Base-by-base conservation (phyloP, 1,140 invertebrate genomes). In the Drosophila fuyamai region DNA sequence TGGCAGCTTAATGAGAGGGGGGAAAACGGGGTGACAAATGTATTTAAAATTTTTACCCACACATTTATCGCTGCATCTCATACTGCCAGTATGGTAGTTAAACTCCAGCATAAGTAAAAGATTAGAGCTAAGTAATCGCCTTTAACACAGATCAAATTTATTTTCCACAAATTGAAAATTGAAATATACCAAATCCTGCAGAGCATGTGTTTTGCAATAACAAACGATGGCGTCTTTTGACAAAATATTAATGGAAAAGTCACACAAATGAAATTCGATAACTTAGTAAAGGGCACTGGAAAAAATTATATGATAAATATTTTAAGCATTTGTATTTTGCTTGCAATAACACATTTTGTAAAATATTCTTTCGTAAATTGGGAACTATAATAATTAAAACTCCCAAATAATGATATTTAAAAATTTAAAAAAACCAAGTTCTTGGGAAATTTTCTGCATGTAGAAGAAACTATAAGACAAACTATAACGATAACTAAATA, bases 231-330 rank as follows among this genome's bases (percentile, higher is more conserved):
- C 13, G 18, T 75, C 60, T n/a, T 58, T 63, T 76, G 73, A 66
- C 48, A 76, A 76, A 76, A 76, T 76, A 76, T 76, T 76, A 53
- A 76, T 66, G 40, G 35, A 66, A 76, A 66, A 66, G 60, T 74
- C 70, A 75, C 41, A 75, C 32, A 75, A 74, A 74, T 62, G n/a
- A 74, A 43, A 55, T 62, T 54, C 13, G 10, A 62, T 62, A 50
- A 47, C 18, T n/a, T 40, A 72, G 13, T 2, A 10, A n/a, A 3
- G 4, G 29, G 38, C 23, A 56, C 23, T 13, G 12, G 3, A 5
- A 38, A 36, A 29, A 23, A 32, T 4, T 23, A 23, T 23, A 18
- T 18, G 1, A 2, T 18, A 18, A 18, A 18, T 1, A 18, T 2
- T 23, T 4, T 23, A 23, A 1, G 4, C 2, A 23, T 23, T 23